phyloP scores from a whole-genome alignment of 2,113 vertebrate genomes.

The Daubentonia madagascariensis region DNA sequence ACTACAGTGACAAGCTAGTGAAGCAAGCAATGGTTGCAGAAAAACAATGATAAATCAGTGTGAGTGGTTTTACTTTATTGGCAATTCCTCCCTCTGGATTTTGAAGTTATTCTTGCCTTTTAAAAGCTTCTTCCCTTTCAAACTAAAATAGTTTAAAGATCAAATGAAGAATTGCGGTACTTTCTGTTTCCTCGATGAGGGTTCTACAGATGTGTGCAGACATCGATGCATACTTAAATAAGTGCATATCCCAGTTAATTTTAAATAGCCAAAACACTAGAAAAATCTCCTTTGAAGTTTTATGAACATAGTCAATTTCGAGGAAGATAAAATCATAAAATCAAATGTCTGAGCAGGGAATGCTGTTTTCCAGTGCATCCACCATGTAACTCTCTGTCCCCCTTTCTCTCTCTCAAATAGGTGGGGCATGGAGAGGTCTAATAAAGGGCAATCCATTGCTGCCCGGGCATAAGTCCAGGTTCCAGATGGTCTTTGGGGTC shows the following conservation, averaged over 20 bases:
- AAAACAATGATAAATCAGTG: slow-evolving; percentile 57
- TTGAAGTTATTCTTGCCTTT: slow-evolving; percentile 54
- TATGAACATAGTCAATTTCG: background rate
- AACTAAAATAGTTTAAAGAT: slow-evolving; percentile 39
- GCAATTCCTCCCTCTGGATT: slow-evolving; percentile 56
- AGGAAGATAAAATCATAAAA: background rate
- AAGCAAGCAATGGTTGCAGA: slow-evolving; percentile 58
- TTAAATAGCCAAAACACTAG: background rate
- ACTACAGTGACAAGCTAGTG: slow-evolving; percentile 8
- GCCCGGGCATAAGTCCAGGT: slow-evolving; percentile 39
- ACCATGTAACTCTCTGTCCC: background rate
- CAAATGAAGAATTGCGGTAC: slow-evolving; percentile 6
- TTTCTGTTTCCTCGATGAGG: background rate
- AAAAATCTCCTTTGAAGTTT: slow-evolving; percentile 34
- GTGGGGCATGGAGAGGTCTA: slow-evolving; percentile 44
- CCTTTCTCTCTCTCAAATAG: background rate
- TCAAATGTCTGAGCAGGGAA: background rate
- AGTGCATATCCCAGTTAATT: background rate
- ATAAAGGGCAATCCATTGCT: slow-evolving; percentile 37
- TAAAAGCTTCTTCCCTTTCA: slow-evolving; percentile 43
- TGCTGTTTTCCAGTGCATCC: background rate
- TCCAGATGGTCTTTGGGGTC: slow-evolving; percentile 68
- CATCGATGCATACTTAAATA: background rate
- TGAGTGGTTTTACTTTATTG: slow-evolving; percentile 61
- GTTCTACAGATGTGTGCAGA: background rate